Conservation (phyloP, 2,113 vertebrate species). For the Macquaria australasica region DNA sequence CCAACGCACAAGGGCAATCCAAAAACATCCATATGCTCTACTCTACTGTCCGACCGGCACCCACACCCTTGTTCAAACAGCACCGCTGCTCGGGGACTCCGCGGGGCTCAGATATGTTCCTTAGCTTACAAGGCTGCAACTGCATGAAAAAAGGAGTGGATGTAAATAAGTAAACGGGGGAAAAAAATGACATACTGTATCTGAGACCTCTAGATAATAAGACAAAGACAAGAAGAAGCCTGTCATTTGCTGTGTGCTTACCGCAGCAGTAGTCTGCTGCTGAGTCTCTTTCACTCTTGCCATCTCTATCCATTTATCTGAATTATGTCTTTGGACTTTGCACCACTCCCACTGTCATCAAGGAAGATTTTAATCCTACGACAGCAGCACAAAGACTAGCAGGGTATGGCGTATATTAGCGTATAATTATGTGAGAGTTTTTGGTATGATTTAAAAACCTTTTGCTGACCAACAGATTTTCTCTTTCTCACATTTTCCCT, state of each 20-base stretch:
- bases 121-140: constrained; percentile 21
- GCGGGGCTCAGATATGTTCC: not conserved
- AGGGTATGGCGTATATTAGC: not conserved
- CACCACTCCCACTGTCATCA: constrained; percentile 54
- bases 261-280: constrained; percentile 59
- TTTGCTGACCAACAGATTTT: not conserved
- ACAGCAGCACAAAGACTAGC: not conserved
- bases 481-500: not conserved
- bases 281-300: constrained; percentile 28
- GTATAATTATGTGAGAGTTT: not conserved
- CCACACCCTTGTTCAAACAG: constrained; percentile 19
- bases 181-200: constrained; percentile 12
- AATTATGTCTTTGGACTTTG: constrained; percentile 56
- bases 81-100: constrained; percentile 17
- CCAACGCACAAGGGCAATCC: constrained; percentile 66
- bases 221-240: constrained; percentile 28
- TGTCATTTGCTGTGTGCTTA: constrained; percentile 43
- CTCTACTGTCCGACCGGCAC: constrained; percentile 36
- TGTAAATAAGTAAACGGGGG: constrained; percentile 51
- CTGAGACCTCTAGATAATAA: constrained; percentile 43
- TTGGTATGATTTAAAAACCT: not conserved
- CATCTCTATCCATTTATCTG: constrained; percentile 53
- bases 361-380: constrained; percentile 45
- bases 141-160: not conserved
- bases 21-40: constrained; percentile 69